phyloP scores from a whole-genome alignment of 2,888 invertebrate species.

The Ichneumon xanthorius region DNA sequence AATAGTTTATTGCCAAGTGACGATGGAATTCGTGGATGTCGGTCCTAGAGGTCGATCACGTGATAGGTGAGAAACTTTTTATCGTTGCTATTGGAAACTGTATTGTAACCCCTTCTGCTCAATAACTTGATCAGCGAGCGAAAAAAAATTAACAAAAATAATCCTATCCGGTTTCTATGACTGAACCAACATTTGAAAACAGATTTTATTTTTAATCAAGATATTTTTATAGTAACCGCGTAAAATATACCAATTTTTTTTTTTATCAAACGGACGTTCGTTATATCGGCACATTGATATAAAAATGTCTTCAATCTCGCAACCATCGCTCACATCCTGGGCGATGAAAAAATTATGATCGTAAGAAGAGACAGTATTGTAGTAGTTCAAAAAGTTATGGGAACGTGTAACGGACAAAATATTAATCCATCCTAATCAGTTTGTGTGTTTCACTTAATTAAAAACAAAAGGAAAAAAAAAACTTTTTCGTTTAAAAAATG shows the following conservation, averaged over 20 bases:
- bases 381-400: too few species aligned
- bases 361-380: too few species aligned
- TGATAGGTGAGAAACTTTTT: conserved; percentile 49
- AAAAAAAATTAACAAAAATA: not conserved
- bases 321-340: too few species aligned
- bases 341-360: too few species aligned
- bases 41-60: conserved; percentile 40
- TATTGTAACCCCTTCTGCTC: not conserved
- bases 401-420: too few species aligned
- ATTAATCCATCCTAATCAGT: too few species aligned
- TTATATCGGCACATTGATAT: not conserved
- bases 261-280: not conserved
- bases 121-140: not conserved
- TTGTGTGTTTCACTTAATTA: too few species aligned
- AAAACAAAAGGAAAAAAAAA: too few species aligned
- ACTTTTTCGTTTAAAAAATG: not conserved
- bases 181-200: not conserved
- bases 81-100: not conserved
- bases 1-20: conserved; percentile 83
- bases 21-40: conserved; percentile 80
- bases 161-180: not conserved
- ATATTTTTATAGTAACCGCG: not conserved
- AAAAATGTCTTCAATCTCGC: too few species aligned
- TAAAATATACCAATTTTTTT: not conserved
- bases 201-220: not conserved